Base-by-base conservation (phyloP, 2,888 invertebrate species). In the Aleiodes leptofemur region DNA sequence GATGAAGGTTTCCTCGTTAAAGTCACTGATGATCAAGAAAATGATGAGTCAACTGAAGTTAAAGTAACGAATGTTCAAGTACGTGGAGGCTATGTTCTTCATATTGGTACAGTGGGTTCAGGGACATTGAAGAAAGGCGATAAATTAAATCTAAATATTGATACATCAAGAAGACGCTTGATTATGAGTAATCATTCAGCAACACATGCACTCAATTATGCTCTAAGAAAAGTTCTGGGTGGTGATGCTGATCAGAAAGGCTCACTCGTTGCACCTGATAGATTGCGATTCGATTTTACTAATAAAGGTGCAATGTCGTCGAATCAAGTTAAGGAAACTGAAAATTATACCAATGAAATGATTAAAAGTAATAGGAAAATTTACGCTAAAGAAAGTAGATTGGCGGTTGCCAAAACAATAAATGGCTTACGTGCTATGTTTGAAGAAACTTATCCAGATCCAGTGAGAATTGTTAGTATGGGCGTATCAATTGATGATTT, bases 101-200 rank as follows among this genome's bases (percentile, higher is more conserved):
- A 99, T 86, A 94, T 96, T 81, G 99, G 99, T 38, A 94, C 94
- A 76, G 93, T 97, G 11, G 87, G 88, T 3, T 97, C 97, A 90
- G 98, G 96, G 29, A 92, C 90, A 0, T 90, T 99, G 13, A 93
- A 92, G 83, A 94, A 97, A 76, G 98, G 98, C 0, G 98, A 99
- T 90, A 92, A 92, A 85, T 91, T 99, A 56, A 91, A 92, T 74
- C 91, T 98, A 59, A 93, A 95, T 81, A 93, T 99, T 76, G 98
- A 99, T 89, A 93, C 94, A 74, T 93, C 93, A 74, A 93, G 99
- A 73, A 92, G 99, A 83, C 93, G 96, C 84, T 91, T 96, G 43
- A 93, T 99, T n/a, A 99, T 99, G 99, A 98, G 96, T 88, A 99
- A 99, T 91, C 98, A 99, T 90, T 96, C 99, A 56, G 98, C 98